phyloP scores from a whole-genome alignment of 2,888 invertebrate genomes.

The Gortyna flavago region DNA sequence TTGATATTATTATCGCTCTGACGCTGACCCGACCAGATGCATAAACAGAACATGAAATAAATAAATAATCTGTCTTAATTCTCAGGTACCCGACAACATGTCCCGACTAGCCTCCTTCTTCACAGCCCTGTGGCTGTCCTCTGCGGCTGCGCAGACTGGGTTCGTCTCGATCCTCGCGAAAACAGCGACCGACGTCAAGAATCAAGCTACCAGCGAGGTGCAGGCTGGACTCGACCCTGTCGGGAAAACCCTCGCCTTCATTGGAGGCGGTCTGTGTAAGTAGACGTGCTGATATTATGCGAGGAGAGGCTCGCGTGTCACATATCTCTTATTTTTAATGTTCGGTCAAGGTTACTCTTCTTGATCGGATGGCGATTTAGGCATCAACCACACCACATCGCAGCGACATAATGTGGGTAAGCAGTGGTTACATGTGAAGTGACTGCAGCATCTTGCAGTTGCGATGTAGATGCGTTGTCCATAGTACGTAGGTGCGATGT shows the following conservation, averaged over 20 bases:
- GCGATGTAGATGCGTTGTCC: not conserved
- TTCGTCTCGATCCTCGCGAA: fast-evolving
- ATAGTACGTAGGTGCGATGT: too few relatives aligned
- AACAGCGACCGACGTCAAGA: not conserved
- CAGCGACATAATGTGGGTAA: too few relatives aligned
- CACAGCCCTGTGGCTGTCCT: constrained; percentile 43
- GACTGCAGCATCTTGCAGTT: not conserved
- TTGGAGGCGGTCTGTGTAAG: constrained; percentile 55
- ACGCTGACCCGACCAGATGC: not conserved
- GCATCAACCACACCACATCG: not conserved
- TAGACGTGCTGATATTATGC: constrained; percentile 2
- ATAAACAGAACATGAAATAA: not conserved
- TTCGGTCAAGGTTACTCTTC: too few relatives aligned
- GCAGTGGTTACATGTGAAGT: not conserved
- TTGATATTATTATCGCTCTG: not conserved
- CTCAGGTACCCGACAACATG: constrained; percentile 46
- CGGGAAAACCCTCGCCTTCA: constrained; percentile 29
- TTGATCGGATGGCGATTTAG: not conserved
- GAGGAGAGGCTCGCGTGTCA: too few relatives aligned
- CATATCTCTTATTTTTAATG: not conserved
- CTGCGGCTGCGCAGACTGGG: constrained; percentile 35
- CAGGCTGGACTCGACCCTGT: constrained; percentile 46
- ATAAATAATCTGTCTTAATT: not conserved
- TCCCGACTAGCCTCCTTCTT: constrained; percentile 22
- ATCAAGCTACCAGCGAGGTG: constrained; percentile 15